Conservation (phyloP, 2,888 invertebrate genomes). For the Campoletis raptor region DNA sequence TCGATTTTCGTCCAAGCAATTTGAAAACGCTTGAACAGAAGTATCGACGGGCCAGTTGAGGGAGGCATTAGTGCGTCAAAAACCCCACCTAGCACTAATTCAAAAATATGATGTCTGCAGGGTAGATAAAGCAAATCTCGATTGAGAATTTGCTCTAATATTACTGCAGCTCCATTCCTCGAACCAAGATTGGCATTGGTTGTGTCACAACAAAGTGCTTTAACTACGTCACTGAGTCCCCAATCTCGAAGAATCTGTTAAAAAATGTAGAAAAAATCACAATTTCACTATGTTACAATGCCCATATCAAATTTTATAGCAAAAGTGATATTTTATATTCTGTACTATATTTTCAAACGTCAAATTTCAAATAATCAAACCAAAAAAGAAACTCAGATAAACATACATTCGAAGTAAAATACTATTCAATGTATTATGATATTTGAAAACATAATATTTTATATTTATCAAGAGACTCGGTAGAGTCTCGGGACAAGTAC, state of each 20-base stretch:
- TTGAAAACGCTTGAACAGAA: slow-evolving; percentile 69
- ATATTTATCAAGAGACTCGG: too few relatives aligned
- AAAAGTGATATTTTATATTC: too few relatives aligned
- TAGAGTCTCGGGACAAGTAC: too few relatives aligned
- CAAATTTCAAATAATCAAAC: too few relatives aligned
- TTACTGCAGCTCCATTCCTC: slow-evolving; percentile 69
- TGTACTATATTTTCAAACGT: too few relatives aligned
- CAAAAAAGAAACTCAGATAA: too few relatives aligned
- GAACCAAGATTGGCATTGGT: slow-evolving; percentile 65
- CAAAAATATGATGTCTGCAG: slow-evolving; percentile 72
- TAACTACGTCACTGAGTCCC: slow-evolving; percentile 52
- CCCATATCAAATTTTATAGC: too few relatives aligned
- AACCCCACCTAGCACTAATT: slow-evolving; percentile 66
- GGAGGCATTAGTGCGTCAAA: slow-evolving; percentile 59
- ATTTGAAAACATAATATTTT: too few relatives aligned
- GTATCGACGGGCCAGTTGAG: slow-evolving; percentile 68
- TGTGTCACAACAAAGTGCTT: slow-evolving; percentile 66
- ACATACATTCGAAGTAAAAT: too few relatives aligned
- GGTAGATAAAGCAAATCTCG: slow-evolving; percentile 71
- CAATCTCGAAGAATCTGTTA: slow-evolving; percentile 46
- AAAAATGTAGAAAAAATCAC: too few relatives aligned
- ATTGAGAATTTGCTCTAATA: slow-evolving; percentile 68
- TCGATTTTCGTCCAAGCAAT: slow-evolving; percentile 53
- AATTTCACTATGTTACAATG: too few relatives aligned
- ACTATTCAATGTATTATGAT: too few relatives aligned